These are phyloP conservation scores for Octonoba sinensis DNA, from an alignment of 2,888 invertebrate genomes.

Conservation along the genomic window DNA sequence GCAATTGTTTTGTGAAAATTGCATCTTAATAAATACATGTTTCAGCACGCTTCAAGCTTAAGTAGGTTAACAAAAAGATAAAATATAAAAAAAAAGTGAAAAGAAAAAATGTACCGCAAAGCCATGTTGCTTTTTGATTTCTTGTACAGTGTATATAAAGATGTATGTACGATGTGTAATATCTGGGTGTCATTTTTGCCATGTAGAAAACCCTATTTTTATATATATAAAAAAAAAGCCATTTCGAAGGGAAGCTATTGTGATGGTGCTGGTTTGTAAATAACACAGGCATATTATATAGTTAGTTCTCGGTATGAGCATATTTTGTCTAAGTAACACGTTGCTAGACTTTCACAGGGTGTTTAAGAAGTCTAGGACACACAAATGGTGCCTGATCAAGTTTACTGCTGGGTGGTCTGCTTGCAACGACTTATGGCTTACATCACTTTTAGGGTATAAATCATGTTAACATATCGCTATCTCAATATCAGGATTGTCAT, in stretches of 20 bases:
- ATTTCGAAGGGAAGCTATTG: slow-evolving; percentile 54
- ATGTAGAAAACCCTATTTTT: slow-evolving; percentile 60
- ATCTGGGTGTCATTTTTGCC: slow-evolving; percentile 43
- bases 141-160: slow-evolving; percentile 56
- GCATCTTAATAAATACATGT: slow-evolving; percentile 11
- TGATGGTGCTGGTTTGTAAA: slow-evolving; percentile 63
- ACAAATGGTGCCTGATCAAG: slow-evolving; percentile 51
- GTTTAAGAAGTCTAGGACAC: slow-evolving; percentile 35
- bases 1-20: slow-evolving; percentile 2
- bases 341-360: slow-evolving; percentile 29
- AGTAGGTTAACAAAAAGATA: slow-evolving; percentile 20
- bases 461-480: no score
- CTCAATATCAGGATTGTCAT: no score
- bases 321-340: slow-evolving; percentile 53
- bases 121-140: slow-evolving; percentile 29
- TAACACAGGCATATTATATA: slow-evolving; percentile 45
- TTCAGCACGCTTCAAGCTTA: slow-evolving; percentile 49
- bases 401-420: neutral
- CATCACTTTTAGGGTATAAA: no score
- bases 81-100: neutral
- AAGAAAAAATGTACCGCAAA: slow-evolving; percentile 19
- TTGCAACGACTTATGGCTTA: neutral
- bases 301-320: slow-evolving; percentile 47
- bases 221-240: slow-evolving; percentile 55
- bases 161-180: slow-evolving; percentile 37